Evolutionary conservation across 2,888 invertebrate genomes (phyloP).

Genomic region (Hypsopygia costalis): DNA sequence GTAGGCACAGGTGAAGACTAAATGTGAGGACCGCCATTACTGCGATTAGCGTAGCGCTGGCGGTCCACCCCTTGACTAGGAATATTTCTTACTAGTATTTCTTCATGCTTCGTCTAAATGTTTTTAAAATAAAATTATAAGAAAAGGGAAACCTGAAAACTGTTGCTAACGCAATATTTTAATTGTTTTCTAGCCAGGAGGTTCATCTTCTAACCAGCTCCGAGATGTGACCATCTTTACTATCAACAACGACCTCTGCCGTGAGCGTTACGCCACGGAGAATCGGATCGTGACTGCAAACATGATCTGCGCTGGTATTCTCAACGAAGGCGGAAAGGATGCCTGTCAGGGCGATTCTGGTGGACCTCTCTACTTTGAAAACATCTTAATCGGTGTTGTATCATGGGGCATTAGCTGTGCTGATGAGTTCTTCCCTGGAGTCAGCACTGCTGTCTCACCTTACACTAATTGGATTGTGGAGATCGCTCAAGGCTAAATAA

Average conservation of each 20-base stretch:
- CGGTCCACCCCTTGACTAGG: no score
- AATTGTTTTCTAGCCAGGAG: slow-evolving; percentile 31
- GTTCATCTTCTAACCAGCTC: slow-evolving; percentile 26
- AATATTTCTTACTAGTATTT: no score
- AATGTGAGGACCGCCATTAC: no score
- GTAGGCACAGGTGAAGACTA: no score
- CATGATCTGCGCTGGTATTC: no score
- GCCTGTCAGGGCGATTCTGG: slow-evolving; percentile 71
- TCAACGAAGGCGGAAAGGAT: slow-evolving; percentile 40
- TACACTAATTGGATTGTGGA: slow-evolving; percentile 45
- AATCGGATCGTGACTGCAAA: slow-evolving; percentile 27
- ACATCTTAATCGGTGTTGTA: slow-evolving; percentile 58
- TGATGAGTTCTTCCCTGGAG: slow-evolving; percentile 58
- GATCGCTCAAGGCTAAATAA: slow-evolving; percentile 11
- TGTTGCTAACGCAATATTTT: no score
- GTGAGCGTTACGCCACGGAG: slow-evolving; percentile 31
- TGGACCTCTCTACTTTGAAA: slow-evolving; percentile 61
- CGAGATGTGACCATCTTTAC: slow-evolving; percentile 43
- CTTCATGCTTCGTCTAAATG: no score
- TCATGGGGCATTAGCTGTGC: slow-evolving; percentile 75
- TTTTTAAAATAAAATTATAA: no score
- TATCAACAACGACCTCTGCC: slow-evolving; percentile 41
- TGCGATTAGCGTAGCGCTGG: no score
- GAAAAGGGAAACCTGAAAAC: no score
- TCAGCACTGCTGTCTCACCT: slow-evolving; percentile 57